A percentile compares a stretch with the other conserved stretches of the same genome.
Conservation (phyloP, 2,888 invertebrate species). For the Copidosoma aretas region DNA sequence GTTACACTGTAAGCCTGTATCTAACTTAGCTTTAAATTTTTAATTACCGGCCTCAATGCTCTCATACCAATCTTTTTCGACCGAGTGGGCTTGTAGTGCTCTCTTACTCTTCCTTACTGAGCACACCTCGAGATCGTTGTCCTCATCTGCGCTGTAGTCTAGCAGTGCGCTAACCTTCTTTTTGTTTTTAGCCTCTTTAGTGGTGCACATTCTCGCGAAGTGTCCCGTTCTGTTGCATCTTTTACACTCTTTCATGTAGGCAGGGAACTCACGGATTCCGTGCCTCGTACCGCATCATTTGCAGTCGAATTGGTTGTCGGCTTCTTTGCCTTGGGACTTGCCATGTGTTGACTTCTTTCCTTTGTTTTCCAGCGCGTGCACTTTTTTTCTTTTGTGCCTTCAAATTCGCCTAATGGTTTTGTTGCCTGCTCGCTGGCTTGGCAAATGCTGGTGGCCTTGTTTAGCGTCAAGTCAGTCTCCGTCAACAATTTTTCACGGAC, state of each 20-base stretch:
- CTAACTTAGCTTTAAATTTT: no score
- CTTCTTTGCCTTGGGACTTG: background rate
- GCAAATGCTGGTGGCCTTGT: no score
- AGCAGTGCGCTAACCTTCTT: background rate
- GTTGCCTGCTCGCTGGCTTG: no score
- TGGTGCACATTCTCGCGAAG: background rate
- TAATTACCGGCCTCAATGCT: no score
- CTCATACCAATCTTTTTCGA: no score
- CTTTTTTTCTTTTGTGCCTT: slow-evolving; percentile 1
- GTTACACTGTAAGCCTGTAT: no score
- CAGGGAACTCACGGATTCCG: background rate
- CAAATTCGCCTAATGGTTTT: no score
- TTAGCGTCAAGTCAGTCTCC: no score
- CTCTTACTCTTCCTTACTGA: no score
- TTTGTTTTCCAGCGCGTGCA: background rate
- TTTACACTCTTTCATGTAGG: background rate
- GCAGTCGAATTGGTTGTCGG: background rate
- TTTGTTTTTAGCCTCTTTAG: background rate
- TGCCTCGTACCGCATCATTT: background rate
- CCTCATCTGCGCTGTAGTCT: background rate
- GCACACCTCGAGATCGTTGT: background rate
- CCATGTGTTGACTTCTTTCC: background rate
- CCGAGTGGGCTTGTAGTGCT: no score
- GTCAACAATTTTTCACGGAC: slow-evolving; percentile 16
- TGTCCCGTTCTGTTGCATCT: background rate